Evolutionary conservation across 1,140 invertebrate species (phyloP), one percentile per base, ranked within the genome.

Genomic region (Macrobrachium nipponense): DNA sequence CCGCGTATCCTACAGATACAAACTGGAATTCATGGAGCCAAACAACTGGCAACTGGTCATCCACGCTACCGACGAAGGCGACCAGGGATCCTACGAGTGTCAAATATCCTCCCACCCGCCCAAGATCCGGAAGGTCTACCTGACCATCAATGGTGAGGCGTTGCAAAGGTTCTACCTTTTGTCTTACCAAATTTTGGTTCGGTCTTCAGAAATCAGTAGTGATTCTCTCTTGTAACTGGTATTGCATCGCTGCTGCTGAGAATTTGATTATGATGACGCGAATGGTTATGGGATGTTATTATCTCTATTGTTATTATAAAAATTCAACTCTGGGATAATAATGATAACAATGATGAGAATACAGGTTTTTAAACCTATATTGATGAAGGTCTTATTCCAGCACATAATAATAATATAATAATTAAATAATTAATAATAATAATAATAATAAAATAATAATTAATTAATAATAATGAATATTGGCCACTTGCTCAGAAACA

Each of bases 1-100:
- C 17, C 76, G n/a, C 59, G 5, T 8, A 20, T 43, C 20, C n/a
- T 78, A 1, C 64, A 81, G 80, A n/a, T 81, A 81, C 61, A 44
- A 72, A 68, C 64, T 81, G 12, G 80, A 81, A n/a, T 43, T 72
- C 20, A 58, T 27, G 43, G 80, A 81, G n/a, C 66, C 80, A 1
- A 81, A 81, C 80, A 80, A 64, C 14, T 81, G 80, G 80, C 80
- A 70, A 14, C 66, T 81, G 59, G 81, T 82, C 59, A 75, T 82
- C 15, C 58, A 60, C 0, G 81, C 70, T 0, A 72, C 81, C 2
- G 81, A 82, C 27, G 81, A 82, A 60, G 23, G 58, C 0, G 81
- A 82, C 70, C 58, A 75, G n/a, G 81, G 81, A 0, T 23, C 59
- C 70, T 82, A 82, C 59, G 81, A 82, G 20, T 82, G 81, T 18